Base-by-base conservation (phyloP, 2,797 vertebrate species). In the Lacerta bilineata region DNA sequence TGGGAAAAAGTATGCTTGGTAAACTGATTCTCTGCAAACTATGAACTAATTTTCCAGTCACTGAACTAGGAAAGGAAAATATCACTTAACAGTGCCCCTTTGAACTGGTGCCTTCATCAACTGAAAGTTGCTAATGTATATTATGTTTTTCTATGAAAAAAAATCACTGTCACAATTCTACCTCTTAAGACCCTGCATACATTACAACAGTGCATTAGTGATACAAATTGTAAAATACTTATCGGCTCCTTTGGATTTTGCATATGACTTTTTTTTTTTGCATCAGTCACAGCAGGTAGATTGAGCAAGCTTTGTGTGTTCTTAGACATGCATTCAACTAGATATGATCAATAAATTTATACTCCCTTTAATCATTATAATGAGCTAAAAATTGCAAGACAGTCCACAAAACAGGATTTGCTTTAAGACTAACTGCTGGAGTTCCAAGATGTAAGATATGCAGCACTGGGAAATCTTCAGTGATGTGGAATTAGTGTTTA, bases 291-390 rank as follows among this genome's bases (percentile, higher is more conserved):
- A 97, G 98, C 98, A 98, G 97, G 98, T 98, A 98, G 97, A 98
- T 97, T 97, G 97, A 98, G 97, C 98, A 98, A 98, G 98, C 98
- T 97, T 98, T 97, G 96, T 97, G 97, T 98, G 87, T 95, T 96
- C 97, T 97, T 96, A 97, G 97, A 98, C 98, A 99, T 98, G 98
- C 98, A 98, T 98, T 98, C 98, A 97, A 97, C 97, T 97, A 97
- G 97, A 97, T 98, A 98, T 96, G 96, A 96, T 98, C 97, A 97
- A 97, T 96, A 95, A 96, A 96, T 96, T 97, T 96, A 97, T 97
- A 98, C 97, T 98, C 97, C 98, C 97, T 97, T 98, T 98, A 96
- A 97, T 97, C 97, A 96, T 97, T 97, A 97, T 96, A 97, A 96
- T 97, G 98, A 98, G 97, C 98, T 98, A 98, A 97, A 98, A 98